Evolutionary conservation across 2,888 invertebrate genomes (phyloP).

Genomic region (Drosophila vallismaia): DNA sequence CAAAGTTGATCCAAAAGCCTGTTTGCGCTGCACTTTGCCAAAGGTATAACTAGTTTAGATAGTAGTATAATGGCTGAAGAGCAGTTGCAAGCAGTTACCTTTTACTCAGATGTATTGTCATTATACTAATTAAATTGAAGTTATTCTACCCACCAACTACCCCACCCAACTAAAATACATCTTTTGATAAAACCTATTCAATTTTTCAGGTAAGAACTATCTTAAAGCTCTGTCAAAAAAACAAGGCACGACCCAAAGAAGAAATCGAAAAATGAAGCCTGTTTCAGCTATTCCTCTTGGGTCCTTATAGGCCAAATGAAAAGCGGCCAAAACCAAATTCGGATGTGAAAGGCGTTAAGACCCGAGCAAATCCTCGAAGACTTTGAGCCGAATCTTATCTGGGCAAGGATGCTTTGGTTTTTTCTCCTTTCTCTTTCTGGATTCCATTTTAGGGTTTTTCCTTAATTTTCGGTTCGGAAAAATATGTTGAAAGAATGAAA

Average conservation of each 20-base stretch:
- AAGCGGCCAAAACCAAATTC: conserved; percentile 31
- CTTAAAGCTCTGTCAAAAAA: background rate
- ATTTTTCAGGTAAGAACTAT: background rate
- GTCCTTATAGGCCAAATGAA: conserved; percentile 13
- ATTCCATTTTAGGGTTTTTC: conserved; percentile 24
- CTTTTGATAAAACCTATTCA: background rate
- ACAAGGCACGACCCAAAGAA: background rate
- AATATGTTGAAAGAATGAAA: background rate
- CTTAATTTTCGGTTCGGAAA: conserved; percentile 16
- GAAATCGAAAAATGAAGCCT: background rate
- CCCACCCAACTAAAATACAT: background rate
- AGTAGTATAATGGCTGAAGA: conserved; percentile 5
- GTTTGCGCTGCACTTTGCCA: conserved; percentile 32
- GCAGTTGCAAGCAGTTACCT: conserved; percentile 7
- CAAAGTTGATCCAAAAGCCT: conserved; percentile 41
- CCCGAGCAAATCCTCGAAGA: conserved; percentile 44
- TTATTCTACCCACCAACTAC: too few species aligned
- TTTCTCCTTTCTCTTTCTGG: conserved; percentile 15
- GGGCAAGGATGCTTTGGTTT: conserved; percentile 45
- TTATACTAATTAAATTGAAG: background rate
- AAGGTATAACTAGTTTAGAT: conserved; percentile 31
- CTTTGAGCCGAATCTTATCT: conserved; percentile 67
- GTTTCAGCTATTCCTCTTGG: background rate
- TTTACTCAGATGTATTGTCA: background rate
- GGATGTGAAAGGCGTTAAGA: conserved; percentile 46